These are phyloP conservation scores for Cataglyphis livida DNA, from an alignment of 2,888 invertebrate species.

Conservation along the genomic window DNA sequence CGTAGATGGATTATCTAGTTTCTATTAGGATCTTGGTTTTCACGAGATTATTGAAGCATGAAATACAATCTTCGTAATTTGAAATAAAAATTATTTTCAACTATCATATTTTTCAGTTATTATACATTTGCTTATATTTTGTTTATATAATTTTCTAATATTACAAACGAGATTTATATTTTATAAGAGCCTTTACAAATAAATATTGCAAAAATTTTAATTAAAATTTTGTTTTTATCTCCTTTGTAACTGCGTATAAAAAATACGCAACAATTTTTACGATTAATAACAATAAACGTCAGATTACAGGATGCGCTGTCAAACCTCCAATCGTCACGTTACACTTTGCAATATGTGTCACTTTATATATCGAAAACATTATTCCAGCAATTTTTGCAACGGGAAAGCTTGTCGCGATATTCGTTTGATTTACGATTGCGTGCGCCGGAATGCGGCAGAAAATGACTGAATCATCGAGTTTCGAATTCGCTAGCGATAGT, in stretches of 20 bases:
- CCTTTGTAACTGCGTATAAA: neutral
- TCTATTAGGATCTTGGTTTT: neutral
- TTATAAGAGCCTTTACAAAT: neutral
- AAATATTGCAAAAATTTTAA: neutral
- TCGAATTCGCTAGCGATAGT: slow-evolving; percentile 51
- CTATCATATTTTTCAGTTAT: neutral
- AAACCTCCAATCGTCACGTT: slow-evolving; percentile 36
- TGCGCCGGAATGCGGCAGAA: slow-evolving; percentile 44
- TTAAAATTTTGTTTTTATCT: slow-evolving; percentile 8
- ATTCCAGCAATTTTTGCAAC: slow-evolving; percentile 49
- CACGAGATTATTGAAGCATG: neutral
- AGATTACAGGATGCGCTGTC: slow-evolving; percentile 34
- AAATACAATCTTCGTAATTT: neutral
- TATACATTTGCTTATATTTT: neutral
- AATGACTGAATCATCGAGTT: slow-evolving; percentile 56
- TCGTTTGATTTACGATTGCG: slow-evolving; percentile 50
- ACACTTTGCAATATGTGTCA: slow-evolving; percentile 43
- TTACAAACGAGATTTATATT: neutral
- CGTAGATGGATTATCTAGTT: neutral
- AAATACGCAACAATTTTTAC: slow-evolving; percentile 21
- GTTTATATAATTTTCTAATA: neutral
- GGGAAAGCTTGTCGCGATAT: slow-evolving; percentile 53
- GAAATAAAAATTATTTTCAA: neutral
- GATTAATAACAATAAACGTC: slow-evolving; percentile 51
- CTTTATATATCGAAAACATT: slow-evolving; percentile 46